Base-by-base conservation (phyloP, 2,888 invertebrate genomes). In the Cylindroiulus punctatus region DNA sequence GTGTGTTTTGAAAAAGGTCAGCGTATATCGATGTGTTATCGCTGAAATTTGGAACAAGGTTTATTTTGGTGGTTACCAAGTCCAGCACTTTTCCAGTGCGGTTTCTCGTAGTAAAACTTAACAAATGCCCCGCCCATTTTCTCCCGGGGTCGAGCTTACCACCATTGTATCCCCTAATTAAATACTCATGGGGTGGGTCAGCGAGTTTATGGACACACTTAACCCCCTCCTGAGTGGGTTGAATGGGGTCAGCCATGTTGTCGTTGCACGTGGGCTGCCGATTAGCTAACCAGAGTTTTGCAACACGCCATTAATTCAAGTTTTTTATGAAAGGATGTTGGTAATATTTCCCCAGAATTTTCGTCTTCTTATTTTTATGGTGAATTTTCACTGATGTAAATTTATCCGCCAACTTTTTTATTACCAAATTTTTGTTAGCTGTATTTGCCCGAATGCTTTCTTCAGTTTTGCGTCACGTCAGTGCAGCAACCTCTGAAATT, bases 241-340 rank as follows among this genome's bases (percentile, higher is more conserved):
- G 76, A 76, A 76, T 30, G 26, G 76, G 26, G 76, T 76, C 76
- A 76, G 57, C 5, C 22, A 8, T 8, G 44, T 44, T 22, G 57
- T 26, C n/a, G 52, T n/a, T 52, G 19, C 65, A 65, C 65, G 65
- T 65, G 65, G 65, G 26, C 14, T 76, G 76, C 26, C 26, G 76
- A 30, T 76, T 76, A 76, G 76, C 76, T 76, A 76, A 76, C 22
- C 30, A n/a, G 30, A 76, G 76, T 76, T 76, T 76, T 76, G 76
- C 76, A 26, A 76, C 22, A 14, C 76, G 2, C 17, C 4, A 52
- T 65, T 65, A 26, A 65, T 65, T 76, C 76, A 76, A 30, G 12
- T 76, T 76, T 26, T 2, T 76, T 76, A 30, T 30, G 76, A 76
- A 30, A 76, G 57, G 26, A 65, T 19, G 22, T 22, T 65, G 22